Evolutionary conservation across 2,113 vertebrate species (phyloP), one percentile per base, ranked within the genome.

Genomic region (Ondatra zibethicus): DNA sequence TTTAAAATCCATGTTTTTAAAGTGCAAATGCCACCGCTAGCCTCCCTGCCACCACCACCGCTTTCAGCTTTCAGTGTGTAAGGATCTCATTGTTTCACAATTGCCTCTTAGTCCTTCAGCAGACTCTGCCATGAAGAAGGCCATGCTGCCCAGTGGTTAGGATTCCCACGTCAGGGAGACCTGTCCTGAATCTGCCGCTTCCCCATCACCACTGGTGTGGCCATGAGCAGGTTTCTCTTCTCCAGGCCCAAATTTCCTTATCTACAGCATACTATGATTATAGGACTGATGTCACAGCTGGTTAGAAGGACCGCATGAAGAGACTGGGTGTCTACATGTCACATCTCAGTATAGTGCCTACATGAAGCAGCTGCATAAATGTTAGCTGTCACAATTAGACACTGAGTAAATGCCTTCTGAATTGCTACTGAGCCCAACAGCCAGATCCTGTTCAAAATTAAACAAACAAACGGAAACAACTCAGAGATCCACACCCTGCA

Each of bases 371-470:
- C 16, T 91, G 14, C 16, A 63, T 12, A 96, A 90, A 92, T 14
- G 33, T 87, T 87, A 75, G 73, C 78, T 76, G 8, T 70, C 75
- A 6, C 89, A 95, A 82, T 84, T 73, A 93, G 89, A 90, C 89
- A 65, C 2, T 72, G 78, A 96, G 42, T 92, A 81, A 96, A 85
- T 80, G 68, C 55, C 80, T 85, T 92, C 65, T 96, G 55, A 89
- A 93, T 92, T 88, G 68, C 25, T 27, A 72, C 78, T 96, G 93
- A 93, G 90, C 68, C 16, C 42, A 93, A 94, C 45, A 76, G 68
- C 70, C 84, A 92, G 65, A 65, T 81, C 80, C 70, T 93, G 42
- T 81, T 89, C 80, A 95, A 95, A 94, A 88, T 70, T 66, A 97
- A 96, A 86, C 82, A 96, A 92, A 77, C 58, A 81, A 92, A 88